Conservation (phyloP, 2,113 vertebrate species). For the Hippopotamus amphibius region DNA sequence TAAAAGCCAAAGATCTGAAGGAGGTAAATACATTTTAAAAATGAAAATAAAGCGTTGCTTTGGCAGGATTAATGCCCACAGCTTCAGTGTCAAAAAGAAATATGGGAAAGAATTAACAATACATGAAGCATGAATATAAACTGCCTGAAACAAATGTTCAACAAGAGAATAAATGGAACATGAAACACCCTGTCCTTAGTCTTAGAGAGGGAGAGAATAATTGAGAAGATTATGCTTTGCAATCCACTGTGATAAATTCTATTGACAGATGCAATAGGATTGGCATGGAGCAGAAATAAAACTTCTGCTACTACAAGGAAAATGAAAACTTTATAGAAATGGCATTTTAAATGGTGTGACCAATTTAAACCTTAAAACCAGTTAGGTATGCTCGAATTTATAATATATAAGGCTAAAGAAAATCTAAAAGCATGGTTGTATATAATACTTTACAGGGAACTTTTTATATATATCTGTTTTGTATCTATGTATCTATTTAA, state of each 20-base stretch:
- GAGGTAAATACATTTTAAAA: not conserved
- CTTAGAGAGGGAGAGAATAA: not conserved
- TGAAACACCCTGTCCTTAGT: not conserved
- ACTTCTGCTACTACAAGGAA: not conserved
- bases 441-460: not conserved
- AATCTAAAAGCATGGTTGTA: not conserved
- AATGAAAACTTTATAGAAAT: not conserved
- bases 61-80: not conserved
- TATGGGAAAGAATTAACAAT: not conserved
- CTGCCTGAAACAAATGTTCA: not conserved
- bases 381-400: not conserved
- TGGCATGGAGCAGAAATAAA: not conserved
- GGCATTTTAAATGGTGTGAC: not conserved
- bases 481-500: not conserved
- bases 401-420: not conserved
- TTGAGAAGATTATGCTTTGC: not conserved
- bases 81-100: slow-evolving; percentile 8
- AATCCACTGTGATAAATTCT: slow-evolving; percentile 26
- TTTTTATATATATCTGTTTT: not conserved
- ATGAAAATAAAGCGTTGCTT: not conserved
- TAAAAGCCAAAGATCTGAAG: not conserved
- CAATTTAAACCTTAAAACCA: not conserved
- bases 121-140: slow-evolving; percentile 40
- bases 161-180: not conserved
- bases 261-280: not conserved